These are phyloP conservation scores for Philopedon plagiatum DNA, from an alignment of 2,888 invertebrate genomes.

Conservation along the genomic window DNA sequence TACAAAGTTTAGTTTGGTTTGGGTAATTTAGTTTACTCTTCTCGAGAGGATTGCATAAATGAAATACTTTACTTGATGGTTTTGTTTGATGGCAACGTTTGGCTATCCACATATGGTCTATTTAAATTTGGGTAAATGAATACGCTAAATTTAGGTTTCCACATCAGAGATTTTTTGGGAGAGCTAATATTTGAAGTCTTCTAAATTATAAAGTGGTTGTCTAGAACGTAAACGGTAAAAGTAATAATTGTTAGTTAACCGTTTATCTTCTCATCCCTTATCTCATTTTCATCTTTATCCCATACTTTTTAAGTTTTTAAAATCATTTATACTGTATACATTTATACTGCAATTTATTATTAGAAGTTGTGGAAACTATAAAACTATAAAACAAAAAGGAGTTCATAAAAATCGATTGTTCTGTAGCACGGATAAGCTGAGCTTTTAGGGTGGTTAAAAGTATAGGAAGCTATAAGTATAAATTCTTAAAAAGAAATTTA, in stretches of 20 bases:
- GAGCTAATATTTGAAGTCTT: too few species aligned
- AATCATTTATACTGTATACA: not conserved
- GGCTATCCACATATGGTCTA: not conserved
- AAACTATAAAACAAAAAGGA: constrained; percentile 29
- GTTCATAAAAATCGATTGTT: constrained; percentile 31
- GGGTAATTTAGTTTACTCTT: constrained; percentile 5
- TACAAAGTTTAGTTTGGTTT: constrained; percentile 10
- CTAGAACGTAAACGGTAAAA: too few species aligned
- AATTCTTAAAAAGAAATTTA: constrained; percentile 1
- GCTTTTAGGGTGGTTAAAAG: constrained; percentile 2
- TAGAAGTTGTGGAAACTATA: constrained; percentile 27
- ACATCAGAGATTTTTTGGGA: not conserved
- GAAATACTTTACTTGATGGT: not conserved
- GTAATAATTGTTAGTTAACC: too few species aligned
- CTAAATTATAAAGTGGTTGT: too few species aligned
- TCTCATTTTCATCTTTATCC: too few species aligned
- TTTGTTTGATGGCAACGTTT: not conserved
- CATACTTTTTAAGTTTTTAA: too few species aligned
- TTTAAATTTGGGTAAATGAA: not conserved
- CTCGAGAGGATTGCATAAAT: not conserved
- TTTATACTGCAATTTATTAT: constrained; percentile 17
- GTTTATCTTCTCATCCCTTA: too few species aligned
- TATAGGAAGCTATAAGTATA: constrained; percentile 7
- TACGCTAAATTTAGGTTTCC: not conserved
- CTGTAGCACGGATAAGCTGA: constrained; percentile 16